Base-by-base conservation (phyloP, 2,888 invertebrate genomes). In the Seira musarum region DNA sequence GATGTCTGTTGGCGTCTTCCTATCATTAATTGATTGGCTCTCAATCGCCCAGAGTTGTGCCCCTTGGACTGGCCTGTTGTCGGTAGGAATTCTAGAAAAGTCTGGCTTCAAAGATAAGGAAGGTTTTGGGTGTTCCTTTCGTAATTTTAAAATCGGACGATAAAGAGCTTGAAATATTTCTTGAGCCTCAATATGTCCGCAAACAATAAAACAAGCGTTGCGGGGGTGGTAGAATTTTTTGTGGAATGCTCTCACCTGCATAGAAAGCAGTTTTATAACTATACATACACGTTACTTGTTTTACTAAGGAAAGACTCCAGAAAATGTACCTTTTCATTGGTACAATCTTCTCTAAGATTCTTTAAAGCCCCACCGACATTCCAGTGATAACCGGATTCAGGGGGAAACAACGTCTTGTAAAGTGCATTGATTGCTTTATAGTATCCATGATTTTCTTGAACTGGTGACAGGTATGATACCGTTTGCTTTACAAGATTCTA, bases 211-310 rank as follows among this genome's bases (percentile, higher is more conserved):
- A 81, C 94, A 93, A 78, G 97, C 90, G 89, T 98, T 98, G 89
- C 96, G 95, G 1, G 97, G 93, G 22, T 96, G 91, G 89, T 97
- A 98, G 89, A 95, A 97, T 82, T 94, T 91, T 87, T 93, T 93
- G 88, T 97, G 97, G 88, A 93, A 98, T 15, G 92, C 90, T 85
- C 91, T 91, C 5, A 95, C 93, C 94, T 94, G 87, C n/a, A n/a
- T 84, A 81, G 82, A 46, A 82, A 17, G 21, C 19, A 60, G 8
- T 25, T 63, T 40, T 63, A 19, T 5, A 60, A 61, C 19, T 57
- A 65, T n/a, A n/a, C n/a, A n/a, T n/a, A n/a, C n/a, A n/a, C n/a
- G n/a, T n/a, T n/a, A n/a, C n/a, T n/a, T n/a, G n/a, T 40, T 24
- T 13, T 17, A 53, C 72, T n/a, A 72, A 24, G 70, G 63, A 46